Percentiles rank a stretch among this genome's conserved stretches.
phyloP scores from a whole-genome alignment of 1,140 invertebrate genomes.

The Argopecten irradians region DNA sequence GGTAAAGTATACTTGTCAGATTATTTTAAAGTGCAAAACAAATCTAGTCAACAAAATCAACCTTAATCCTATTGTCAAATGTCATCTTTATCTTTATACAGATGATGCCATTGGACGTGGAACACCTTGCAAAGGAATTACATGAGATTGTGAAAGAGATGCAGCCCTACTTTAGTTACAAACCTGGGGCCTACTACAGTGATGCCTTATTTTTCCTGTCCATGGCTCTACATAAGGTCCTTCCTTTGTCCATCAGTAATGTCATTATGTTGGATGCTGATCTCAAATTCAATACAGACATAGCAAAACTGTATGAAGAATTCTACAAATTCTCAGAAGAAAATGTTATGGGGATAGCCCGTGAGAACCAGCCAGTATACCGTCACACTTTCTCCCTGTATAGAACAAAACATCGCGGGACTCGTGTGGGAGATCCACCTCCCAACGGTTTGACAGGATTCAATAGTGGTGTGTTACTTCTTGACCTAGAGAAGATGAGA shows the following conservation, averaged over 20 bases:
- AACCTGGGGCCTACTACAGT: constrained; percentile 88
- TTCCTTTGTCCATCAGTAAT: constrained; percentile 79
- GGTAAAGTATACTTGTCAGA: background rate
- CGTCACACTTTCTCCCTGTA: constrained; percentile 86
- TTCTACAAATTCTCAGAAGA: constrained; percentile 82
- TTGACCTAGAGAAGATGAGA: constrained; percentile 84
- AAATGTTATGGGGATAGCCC: constrained; percentile 86
- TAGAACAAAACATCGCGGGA: constrained; percentile 81
- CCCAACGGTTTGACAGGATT: constrained; percentile 85
- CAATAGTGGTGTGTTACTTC: constrained; percentile 88
- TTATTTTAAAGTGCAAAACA: constrained; percentile 14
- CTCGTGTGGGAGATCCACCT: constrained; percentile 81
- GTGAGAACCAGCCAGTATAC: constrained; percentile 89
- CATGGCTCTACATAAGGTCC: constrained; percentile 85
- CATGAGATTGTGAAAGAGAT: constrained; percentile 83
- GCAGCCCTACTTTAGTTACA: constrained; percentile 86
- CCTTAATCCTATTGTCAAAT: background rate
- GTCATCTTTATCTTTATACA: constrained; percentile 70
- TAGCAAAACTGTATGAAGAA: constrained; percentile 83
- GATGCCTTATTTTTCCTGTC: constrained; percentile 90
- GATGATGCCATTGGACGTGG: constrained; percentile 82
- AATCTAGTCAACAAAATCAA: constrained; percentile 22
- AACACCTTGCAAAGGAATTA: constrained; percentile 81
- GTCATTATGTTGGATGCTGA: constrained; percentile 89
- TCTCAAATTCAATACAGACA: constrained; percentile 85